Evolutionary conservation across 2,888 invertebrate species (phyloP).

Genomic region (Candidula unifasciata): DNA sequence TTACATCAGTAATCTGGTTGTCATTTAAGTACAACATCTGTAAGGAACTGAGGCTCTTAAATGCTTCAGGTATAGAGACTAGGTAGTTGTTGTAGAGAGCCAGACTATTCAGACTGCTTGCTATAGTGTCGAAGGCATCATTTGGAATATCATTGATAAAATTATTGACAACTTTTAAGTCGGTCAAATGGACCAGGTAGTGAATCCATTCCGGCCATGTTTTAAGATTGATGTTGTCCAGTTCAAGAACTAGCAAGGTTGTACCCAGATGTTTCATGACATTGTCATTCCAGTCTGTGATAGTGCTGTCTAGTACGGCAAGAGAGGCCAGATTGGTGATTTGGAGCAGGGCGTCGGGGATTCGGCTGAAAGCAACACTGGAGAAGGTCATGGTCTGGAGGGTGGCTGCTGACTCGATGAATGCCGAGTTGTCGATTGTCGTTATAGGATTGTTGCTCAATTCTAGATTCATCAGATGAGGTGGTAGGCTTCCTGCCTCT

Average conservation of each 20-base stretch:
- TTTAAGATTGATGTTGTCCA: not conserved
- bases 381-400: not conserved
- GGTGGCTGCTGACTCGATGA: not conserved
- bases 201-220: slow-evolving; percentile 2
- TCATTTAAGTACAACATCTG: not conserved
- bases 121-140: not conserved
- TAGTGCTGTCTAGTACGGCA: too few relatives aligned
- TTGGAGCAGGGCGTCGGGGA: not conserved
- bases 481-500: too few relatives aligned
- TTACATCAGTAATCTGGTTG: not conserved
- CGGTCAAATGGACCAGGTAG: not conserved
- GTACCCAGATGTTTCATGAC: not conserved
- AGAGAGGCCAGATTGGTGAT: not conserved
- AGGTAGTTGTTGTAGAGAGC: not conserved
- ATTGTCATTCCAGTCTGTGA: slow-evolving; percentile 13
- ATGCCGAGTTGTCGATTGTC: too few relatives aligned
- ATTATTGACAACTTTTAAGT: not conserved
- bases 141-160: not conserved
- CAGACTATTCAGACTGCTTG: not conserved
- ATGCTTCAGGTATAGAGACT: not conserved
- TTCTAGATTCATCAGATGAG: too few relatives aligned
- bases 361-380: not conserved
- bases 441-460: too few relatives aligned
- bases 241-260: not conserved
- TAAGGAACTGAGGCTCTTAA: not conserved